Percentiles rank a stretch among this genome's conserved stretches.
Evolutionary conservation across 1,140 invertebrate genomes (phyloP).

Genomic region (Daktulosphaira vitifoliae): DNA sequence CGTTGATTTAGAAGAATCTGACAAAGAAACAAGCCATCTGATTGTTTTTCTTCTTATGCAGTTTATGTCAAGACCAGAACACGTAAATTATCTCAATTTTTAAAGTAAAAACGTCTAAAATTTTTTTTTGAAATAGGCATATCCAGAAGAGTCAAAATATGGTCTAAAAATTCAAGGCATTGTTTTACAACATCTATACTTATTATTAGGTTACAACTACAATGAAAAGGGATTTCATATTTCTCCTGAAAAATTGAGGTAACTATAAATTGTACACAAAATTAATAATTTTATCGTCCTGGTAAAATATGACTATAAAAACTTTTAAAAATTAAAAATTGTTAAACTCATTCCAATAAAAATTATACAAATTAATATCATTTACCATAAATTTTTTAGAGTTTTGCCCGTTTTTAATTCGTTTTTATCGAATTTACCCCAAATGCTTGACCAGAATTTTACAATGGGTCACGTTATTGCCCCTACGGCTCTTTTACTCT

Average conservation of each 20-base stretch:
- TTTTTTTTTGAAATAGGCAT: conserved; percentile 51
- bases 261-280: conserved; percentile 34
- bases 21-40: conserved; percentile 90
- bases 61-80: conserved; percentile 69
- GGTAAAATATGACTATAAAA: background rate
- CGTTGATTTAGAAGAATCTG: conserved; percentile 87
- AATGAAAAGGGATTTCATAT: conserved; percentile 83
- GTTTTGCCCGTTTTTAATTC: conserved; percentile 90
- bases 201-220: conserved; percentile 87
- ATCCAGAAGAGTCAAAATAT: conserved; percentile 75
- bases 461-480: conserved; percentile 78
- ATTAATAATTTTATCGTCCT: too few relatives aligned
- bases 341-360: too few relatives aligned
- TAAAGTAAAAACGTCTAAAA: background rate
- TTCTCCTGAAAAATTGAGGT: conserved; percentile 78
- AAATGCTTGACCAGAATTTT: conserved; percentile 91
- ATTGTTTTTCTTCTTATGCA: conserved; percentile 95
- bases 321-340: background rate
- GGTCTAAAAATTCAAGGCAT: conserved; percentile 69
- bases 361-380: background rate
- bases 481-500: conserved; percentile 70
- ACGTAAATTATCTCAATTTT: conserved; percentile 46
- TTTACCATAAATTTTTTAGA: conserved; percentile 46
- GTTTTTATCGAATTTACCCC: conserved; percentile 83
- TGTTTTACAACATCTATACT: conserved; percentile 84